Percentiles rank a stretch among this genome's conserved stretches.
Conservation (phyloP, 2,888 invertebrate genomes). For the Epinotia nisella region DNA sequence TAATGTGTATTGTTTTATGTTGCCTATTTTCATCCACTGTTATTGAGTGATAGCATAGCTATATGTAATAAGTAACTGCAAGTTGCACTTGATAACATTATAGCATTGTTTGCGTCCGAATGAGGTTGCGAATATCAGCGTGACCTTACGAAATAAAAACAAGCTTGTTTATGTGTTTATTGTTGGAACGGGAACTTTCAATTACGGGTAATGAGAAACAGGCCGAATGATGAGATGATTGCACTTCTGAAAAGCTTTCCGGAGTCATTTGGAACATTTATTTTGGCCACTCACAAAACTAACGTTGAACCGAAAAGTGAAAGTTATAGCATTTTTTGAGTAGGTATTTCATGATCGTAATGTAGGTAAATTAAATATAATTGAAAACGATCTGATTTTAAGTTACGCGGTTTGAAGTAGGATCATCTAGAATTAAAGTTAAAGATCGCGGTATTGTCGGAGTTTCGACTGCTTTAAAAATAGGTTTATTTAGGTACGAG, state of each 20-base stretch:
- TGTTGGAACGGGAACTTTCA: constrained; percentile 27
- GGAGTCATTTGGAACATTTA: constrained; percentile 2
- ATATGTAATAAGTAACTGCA: not conserved
- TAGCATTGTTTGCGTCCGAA: constrained; percentile 59
- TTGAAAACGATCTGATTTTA: no score
- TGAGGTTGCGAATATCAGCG: constrained; percentile 58
- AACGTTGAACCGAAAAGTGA: not conserved
- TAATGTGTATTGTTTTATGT: constrained; percentile 34
- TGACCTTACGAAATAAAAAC: constrained; percentile 58
- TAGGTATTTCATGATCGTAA: no score
- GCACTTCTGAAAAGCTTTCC: constrained; percentile 3
- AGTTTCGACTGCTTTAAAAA: no score
- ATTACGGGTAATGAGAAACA: constrained; percentile 23
- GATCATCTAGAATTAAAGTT: no score
- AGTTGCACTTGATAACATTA: constrained; percentile 53
- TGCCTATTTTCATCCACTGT: constrained; percentile 34
- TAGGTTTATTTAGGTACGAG: no score
- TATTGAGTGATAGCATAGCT: constrained; percentile 23
- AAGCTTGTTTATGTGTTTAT: constrained; percentile 48
- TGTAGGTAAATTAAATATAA: no score
- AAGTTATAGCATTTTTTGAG: no score
- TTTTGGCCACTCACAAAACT: not conserved
- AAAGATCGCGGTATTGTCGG: no score
- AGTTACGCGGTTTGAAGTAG: no score
- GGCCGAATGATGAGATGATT: constrained; percentile 18